Evolutionary conservation across 2,113 vertebrate species (phyloP).

Genomic region (Anas platyrhynchos): DNA sequence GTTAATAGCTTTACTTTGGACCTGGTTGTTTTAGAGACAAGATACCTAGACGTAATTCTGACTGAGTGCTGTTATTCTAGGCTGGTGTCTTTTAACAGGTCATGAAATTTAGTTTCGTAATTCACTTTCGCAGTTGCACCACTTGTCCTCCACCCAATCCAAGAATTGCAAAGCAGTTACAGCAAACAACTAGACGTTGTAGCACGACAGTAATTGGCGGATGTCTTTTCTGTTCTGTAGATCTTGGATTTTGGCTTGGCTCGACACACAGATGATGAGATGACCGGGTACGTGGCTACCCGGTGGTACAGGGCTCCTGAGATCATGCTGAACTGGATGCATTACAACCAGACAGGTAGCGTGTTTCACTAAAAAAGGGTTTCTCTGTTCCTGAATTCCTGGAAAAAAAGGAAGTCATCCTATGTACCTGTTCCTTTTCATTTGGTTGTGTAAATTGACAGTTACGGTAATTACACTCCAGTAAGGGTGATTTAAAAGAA

Average conservation of each 20-base stretch:
- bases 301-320: constrained; percentile 97
- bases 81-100: not conserved
- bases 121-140: not conserved
- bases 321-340: constrained; percentile 99
- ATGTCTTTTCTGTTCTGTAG: constrained; percentile 68
- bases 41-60: not conserved
- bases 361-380: not conserved
- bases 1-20: not conserved
- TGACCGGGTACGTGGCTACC: constrained; percentile 97
- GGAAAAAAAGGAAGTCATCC: not conserved
- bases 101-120: constrained; percentile 39
- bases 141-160: not conserved
- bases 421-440: fast-evolving
- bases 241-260: constrained; percentile 98
- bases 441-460: fast-evolving
- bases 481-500: not conserved
- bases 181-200: not conserved
- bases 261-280: constrained; percentile 96
- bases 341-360: constrained; percentile 98
- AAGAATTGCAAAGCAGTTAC: not conserved
- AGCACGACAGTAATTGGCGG: not conserved
- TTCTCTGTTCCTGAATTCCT: not conserved
- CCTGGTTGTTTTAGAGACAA: not conserved
- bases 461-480: not conserved
- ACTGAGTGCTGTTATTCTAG: not conserved